phyloP scores from a whole-genome alignment of 2,113 vertebrate species.

The Phyllostomus discolor region DNA sequence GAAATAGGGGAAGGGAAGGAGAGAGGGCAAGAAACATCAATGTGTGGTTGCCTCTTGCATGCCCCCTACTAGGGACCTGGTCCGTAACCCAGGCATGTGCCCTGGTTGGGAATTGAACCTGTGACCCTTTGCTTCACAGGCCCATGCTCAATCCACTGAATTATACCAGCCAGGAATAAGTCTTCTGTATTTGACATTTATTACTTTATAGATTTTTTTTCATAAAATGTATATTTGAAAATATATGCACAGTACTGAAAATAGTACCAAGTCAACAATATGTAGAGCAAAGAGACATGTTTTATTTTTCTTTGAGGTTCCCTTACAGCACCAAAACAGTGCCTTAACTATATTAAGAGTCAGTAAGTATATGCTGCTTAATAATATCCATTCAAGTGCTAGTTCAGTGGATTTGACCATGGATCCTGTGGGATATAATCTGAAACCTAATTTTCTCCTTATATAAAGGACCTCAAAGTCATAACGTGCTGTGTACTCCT shows the following conservation, averaged over 20 bases:
- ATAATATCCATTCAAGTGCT: not conserved
- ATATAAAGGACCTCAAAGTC: not conserved
- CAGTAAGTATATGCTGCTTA: not conserved
- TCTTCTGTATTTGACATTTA: not conserved
- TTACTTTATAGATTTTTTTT: conserved; percentile 9
- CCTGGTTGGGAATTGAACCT: no score
- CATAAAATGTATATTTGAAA: not conserved
- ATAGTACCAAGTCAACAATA: not conserved
- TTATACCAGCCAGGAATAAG: not conserved
- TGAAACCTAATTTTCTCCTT: not conserved
- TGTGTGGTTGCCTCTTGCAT: no score
- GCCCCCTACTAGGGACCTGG: no score
- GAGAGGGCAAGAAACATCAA: no score
- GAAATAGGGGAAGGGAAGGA: no score
- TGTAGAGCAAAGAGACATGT: not conserved
- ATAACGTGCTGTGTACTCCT: not conserved
- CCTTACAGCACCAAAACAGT: not conserved
- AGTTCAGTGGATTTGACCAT: not conserved
- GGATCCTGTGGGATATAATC: not conserved
- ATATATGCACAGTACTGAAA: not conserved
- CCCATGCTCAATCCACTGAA: no score
- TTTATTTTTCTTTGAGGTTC: not conserved
- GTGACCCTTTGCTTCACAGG: no score
- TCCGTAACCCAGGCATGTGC: no score
- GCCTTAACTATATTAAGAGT: not conserved